Base-by-base conservation (phyloP, 2,888 invertebrate species). In the Acrobasis suavella region DNA sequence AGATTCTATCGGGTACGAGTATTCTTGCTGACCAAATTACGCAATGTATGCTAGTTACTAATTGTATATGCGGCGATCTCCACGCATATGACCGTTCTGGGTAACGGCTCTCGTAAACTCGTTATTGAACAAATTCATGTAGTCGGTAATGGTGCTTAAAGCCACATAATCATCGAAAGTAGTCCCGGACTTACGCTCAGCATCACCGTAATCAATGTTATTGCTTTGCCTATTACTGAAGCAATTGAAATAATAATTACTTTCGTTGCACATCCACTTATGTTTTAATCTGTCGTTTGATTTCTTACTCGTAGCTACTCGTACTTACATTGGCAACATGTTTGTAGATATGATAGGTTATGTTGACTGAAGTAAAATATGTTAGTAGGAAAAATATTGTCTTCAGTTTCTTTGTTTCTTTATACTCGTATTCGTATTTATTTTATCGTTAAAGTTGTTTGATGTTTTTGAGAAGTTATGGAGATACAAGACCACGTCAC, bases 31-130 rank as follows among this genome's bases (percentile, higher is more conserved):
- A 83, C 77, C 76, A 84, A 85, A 87, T 87, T 83, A 82, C 78
- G 75, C 77, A 79, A 81, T 76, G 78, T 78, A 80, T 77, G 83
- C 81, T 79, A 75, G 74, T 79, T 75, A 83, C 83, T 90, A 91
- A 90, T 89, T 88, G 86, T 78, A 80, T 80, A 72, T 78, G 76
- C 77, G 76, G 75, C 76, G 72, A 69, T 71, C 72, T 76, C 77
- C 80, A 73, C 75, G 75, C 74, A 74, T 78, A 71, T 75, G 81
- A 81, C 85, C 81, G 86, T 85, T 83, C 75, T 69, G 71, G 68
- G 73, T 85, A 89, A 91, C 88, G 90, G 89, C 74, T 73, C 73
- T 77, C 69, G 70, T 74, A 80, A 83, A 86, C 85, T 87, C 76
- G 86, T 87, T 86, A 85, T 80, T 80, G 77, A 82, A 84, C 81